Evolutionary conservation across 2,888 invertebrate species (phyloP), one percentile per base, ranked within the genome.

Genomic region (Oscheius myriophilus): DNA sequence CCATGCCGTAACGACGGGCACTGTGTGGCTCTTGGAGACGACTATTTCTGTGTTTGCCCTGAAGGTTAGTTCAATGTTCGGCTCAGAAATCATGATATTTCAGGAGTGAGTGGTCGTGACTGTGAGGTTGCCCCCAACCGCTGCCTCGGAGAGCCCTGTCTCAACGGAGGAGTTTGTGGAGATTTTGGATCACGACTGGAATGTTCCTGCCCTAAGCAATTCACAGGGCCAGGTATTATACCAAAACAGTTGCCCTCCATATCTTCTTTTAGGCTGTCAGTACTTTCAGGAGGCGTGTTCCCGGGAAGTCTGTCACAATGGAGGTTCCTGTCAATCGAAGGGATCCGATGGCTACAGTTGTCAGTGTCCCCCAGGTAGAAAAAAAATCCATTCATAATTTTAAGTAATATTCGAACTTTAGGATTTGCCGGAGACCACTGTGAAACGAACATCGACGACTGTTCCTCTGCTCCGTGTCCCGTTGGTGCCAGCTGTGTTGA

Each of bases 51-150:
- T 86, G 93, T 93, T 18, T 85, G 85, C 70, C 83, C 85, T 6
- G 82, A 82, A 23, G 85, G 76, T 73, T 16, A 39, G 12, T 3
- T 49, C 3, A 11, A 4, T 49, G 2, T 11, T 7, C 11, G 49
- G 11, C 49, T 21, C 3, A 18, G 49, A 6, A 49, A 53, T 18
- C 41, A n/a, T n/a, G n/a, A n/a, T 16, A 46, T 16, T 54, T 93
- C 93, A 75, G 95, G 96, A 81, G 96, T 95, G 0, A 95, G 95
- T 85, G 96, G 96, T 12, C 95, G 96, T 88, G 93, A 95, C 87
- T 96, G 96, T 87, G 95, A 96, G 88, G 94, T 94, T 0, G 95
- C 96, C 0, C 96, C 96, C 2, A 95, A 96, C 88, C 91, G 96
- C 75, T 94, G 94, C 87, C 93, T 94, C 71, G 94, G 94, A 33